Evolutionary conservation across 2,888 invertebrate genomes (phyloP).

Genomic region (Palloptera scutellata): DNA sequence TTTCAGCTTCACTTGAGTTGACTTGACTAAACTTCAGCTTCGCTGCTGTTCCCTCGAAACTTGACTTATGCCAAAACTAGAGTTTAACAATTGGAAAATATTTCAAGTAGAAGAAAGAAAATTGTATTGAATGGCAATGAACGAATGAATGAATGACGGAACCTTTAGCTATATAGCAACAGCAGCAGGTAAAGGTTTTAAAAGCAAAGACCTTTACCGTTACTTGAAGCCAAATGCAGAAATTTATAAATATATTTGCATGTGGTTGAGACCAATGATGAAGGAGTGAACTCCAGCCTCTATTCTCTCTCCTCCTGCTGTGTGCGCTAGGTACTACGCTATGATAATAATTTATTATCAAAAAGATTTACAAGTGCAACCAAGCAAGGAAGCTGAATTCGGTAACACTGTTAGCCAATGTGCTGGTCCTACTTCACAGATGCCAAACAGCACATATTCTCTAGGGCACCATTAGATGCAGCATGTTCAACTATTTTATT

Average conservation of each 20-base stretch:
- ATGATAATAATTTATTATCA: slow-evolving; percentile 57
- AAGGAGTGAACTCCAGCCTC: no score
- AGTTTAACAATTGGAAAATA: slow-evolving; percentile 12
- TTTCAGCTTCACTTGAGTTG: neutral
- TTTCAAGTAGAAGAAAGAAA: slow-evolving; percentile 6
- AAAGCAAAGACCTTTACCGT: no score
- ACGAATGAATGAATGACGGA: neutral
- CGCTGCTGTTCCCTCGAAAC: neutral
- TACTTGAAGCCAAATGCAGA: neutral
- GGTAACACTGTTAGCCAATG: slow-evolving; percentile 31
- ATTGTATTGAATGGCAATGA: slow-evolving; percentile 2
- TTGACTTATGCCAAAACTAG: slow-evolving; percentile 17
- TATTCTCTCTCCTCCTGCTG: no score
- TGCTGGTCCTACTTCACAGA: no score
- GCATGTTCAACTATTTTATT: no score
- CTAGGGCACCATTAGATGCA: no score
- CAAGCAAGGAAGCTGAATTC: slow-evolving; percentile 10
- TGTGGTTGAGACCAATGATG: neutral
- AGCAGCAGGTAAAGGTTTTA: neutral
- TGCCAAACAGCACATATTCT: neutral
- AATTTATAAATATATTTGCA: neutral
- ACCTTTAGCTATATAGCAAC: neutral
- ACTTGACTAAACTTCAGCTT: neutral
- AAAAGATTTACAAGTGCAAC: slow-evolving; percentile 44
- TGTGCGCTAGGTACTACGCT: slow-evolving; percentile 15